Percentiles rank a stretch among this genome's conserved stretches.
Evolutionary conservation across 2,888 invertebrate genomes (phyloP).

Genomic region (Spisula solida): DNA sequence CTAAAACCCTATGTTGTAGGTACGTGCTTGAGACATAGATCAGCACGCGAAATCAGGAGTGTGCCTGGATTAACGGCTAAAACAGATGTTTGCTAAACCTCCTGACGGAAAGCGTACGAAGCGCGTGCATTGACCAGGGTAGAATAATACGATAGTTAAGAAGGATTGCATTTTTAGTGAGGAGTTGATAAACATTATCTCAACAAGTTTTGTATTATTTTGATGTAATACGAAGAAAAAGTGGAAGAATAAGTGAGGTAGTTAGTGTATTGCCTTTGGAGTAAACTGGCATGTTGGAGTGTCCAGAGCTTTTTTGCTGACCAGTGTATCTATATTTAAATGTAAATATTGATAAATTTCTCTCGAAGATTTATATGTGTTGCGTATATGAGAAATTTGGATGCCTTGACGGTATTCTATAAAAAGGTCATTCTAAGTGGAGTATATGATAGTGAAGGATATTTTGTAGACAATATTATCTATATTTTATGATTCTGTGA

Average conservation of each 20-base stretch:
- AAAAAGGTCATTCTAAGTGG: too few relatives aligned
- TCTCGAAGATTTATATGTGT: too few relatives aligned
- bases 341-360: background rate
- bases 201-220: background rate
- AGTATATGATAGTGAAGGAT: too few relatives aligned
- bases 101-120: conserved; percentile 10
- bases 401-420: too few relatives aligned
- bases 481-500: too few relatives aligned
- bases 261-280: background rate
- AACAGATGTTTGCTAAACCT: conserved; percentile 39
- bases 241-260: background rate
- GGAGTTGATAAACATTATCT: conserved; percentile 6
- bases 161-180: background rate
- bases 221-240: background rate
- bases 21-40: conserved; percentile 25
- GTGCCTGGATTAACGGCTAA: conserved; percentile 32
- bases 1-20: conserved; percentile 6
- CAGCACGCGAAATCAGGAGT: conserved; percentile 34
- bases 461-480: too few relatives aligned
- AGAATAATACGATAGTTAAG: background rate
- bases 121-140: conserved; percentile 14
- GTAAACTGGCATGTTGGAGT: background rate
- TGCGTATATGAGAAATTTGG: too few relatives aligned
- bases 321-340: too few relatives aligned
- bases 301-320: background rate